Evolutionary conservation across 2,113 vertebrate genomes (phyloP).

Genomic region (Channa argus): DNA sequence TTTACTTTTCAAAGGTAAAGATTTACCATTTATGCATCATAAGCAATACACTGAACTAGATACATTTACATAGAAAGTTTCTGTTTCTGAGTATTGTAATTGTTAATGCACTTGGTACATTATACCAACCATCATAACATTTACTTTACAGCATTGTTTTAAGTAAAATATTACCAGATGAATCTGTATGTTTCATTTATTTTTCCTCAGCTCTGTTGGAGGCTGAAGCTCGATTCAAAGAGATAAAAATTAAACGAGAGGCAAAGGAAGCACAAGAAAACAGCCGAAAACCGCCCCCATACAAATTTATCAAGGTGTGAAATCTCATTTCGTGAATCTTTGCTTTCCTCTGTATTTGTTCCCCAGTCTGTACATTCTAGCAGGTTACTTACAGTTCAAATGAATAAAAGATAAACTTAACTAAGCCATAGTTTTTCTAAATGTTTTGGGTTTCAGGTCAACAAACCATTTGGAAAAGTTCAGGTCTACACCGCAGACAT

Average conservation of each 20-base stretch:
- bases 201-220: slow-evolving; percentile 89
- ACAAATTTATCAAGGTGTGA: slow-evolving; percentile 96
- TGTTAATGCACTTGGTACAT: too few species aligned
- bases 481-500: slow-evolving; percentile 96
- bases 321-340: background rate
- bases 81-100: too few species aligned
- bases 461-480: slow-evolving; percentile 93
- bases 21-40: too few species aligned
- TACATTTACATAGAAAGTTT: too few species aligned
- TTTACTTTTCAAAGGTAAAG: too few species aligned
- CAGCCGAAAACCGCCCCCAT: slow-evolving; percentile 93
- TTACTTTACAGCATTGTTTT: background rate
- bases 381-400: too few species aligned
- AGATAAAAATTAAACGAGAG: slow-evolving; percentile 92
- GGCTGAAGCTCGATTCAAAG: slow-evolving; percentile 92
- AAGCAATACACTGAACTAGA: too few species aligned
- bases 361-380: too few species aligned
- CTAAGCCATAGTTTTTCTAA: too few species aligned
- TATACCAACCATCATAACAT: background rate
- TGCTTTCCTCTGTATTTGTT: background rate
- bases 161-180: background rate
- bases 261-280: slow-evolving; percentile 95
- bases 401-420: too few species aligned
- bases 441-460: slow-evolving; percentile 83
- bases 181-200: background rate